Evolutionary conservation across 2,888 invertebrate genomes (phyloP), one percentile per base, ranked within the genome.

Genomic region (Erebia palarica): DNA sequence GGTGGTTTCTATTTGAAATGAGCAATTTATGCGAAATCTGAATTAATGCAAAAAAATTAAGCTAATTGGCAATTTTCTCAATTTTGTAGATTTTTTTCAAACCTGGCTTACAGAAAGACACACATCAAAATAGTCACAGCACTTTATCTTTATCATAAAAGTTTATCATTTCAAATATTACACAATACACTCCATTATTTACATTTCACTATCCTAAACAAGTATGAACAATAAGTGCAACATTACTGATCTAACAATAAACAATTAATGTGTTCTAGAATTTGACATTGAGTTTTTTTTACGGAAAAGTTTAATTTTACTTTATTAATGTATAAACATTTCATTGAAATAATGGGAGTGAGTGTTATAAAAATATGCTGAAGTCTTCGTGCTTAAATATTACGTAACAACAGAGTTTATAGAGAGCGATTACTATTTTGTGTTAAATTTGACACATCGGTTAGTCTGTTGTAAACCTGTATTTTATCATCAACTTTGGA

Each of bases 311-410:
- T 49, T 36, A 36, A 36, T 36, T 36, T 7, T 36, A 36, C 5
- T 7, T 7, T 36, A 36, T 36, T 76, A 79, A 80, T 36, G 77
- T 71, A 69, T 70, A 67, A 69, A 72, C 58, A 67, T 73, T 68
- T 74, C 68, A 68, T 70, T 73, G 74, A 76, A 73, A 78, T 78
- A 81, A 14, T 81, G 78, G 74, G 79, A 77, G 79, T 79, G 80
- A 84, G 83, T 84, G 82, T 88, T 93, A 92, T 84, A 92, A 93
- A 93, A 92, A 93, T 93, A 92, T 88, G 87, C 84, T 84, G 85
- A 85, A 90, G 89, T 91, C 89, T 91, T 91, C 89, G 82, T 84
- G 81, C 90, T 92, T 92, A 93, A 80, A 86, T 79, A 91, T 83
- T 91, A 92, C 76, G 82, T 88, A 92, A 91, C 90, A 90, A 88